These are phyloP conservation scores for Chrysochloris asiatica DNA, from an alignment of 2,113 vertebrate species.

Conservation along the genomic window DNA sequence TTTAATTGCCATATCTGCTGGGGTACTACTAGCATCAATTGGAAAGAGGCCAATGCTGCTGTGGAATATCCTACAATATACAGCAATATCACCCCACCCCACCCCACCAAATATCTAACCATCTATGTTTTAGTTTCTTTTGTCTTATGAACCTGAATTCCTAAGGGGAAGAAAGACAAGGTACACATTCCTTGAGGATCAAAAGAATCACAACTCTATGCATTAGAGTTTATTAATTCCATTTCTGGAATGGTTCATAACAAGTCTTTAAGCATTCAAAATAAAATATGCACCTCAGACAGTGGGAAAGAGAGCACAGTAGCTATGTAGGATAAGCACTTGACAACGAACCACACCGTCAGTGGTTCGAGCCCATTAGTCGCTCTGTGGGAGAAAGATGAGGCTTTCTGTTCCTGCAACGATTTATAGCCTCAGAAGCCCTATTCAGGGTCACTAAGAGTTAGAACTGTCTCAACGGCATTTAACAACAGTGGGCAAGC, in stretches of 20 bases:
- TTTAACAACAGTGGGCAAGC: not conserved
- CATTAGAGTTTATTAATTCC: slow-evolving; percentile 18
- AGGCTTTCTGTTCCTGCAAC: too few species aligned
- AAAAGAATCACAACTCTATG: not conserved
- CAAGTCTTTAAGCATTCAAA: slow-evolving; percentile 8
- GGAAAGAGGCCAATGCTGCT: slow-evolving; percentile 6
- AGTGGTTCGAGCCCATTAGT: too few species aligned
- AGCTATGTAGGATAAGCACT: too few species aligned
- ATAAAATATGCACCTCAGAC: slow-evolving; percentile 33
- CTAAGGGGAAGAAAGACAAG: slow-evolving; percentile 32
- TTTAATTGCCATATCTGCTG: slow-evolving; percentile 1
- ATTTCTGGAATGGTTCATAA: slow-evolving; percentile 13
- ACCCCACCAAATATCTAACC: slow-evolving; percentile 13
- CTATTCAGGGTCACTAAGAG: too few species aligned
- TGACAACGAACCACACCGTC: too few species aligned
- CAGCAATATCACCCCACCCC: not conserved
- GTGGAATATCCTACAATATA: not conserved
- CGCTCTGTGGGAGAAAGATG: too few species aligned
- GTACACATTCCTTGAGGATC: not conserved
- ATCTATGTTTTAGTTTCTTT: slow-evolving; percentile 17
- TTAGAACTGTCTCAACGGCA: too few species aligned
- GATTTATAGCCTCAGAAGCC: too few species aligned
- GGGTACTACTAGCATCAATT: not conserved
- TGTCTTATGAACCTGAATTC: slow-evolving; percentile 34
- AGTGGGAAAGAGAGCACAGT: too few species aligned